Conservation (phyloP, 1,140 invertebrate species). For the Drosophila takahashii region DNA sequence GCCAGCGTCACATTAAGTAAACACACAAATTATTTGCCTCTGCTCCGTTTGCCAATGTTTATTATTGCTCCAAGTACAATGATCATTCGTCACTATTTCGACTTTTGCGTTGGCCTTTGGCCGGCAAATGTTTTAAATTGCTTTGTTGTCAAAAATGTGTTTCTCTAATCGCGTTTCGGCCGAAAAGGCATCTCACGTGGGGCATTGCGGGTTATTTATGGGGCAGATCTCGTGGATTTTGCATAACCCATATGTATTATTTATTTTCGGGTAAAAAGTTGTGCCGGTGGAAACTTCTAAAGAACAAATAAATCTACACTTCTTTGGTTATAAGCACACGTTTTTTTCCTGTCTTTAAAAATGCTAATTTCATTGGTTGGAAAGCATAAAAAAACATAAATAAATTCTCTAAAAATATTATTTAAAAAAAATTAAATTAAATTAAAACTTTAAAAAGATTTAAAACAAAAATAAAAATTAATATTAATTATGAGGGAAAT, state of each 20-base stretch:
- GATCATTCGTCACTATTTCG: conserved; percentile 52
- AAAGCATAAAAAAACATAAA: too few species aligned
- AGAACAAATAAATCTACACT: background rate
- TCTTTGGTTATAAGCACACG: background rate
- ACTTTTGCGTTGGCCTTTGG: conserved; percentile 17
- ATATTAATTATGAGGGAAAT: too few species aligned
- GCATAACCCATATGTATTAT: conserved; percentile 31
- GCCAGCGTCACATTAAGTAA: conserved; percentile 53
- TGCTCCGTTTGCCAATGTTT: conserved; percentile 27
- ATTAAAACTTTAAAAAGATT: too few species aligned
- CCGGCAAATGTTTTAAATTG: conserved; percentile 44
- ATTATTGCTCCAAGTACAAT: conserved; percentile 47
- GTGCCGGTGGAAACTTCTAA: background rate
- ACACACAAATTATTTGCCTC: conserved; percentile 51
- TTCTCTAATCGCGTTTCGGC: conserved; percentile 18
- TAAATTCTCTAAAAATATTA: too few species aligned
- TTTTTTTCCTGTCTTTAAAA: too few species aligned
- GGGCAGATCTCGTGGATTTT: conserved; percentile 27
- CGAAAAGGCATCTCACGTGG: conserved; percentile 32
- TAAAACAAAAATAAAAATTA: too few species aligned
- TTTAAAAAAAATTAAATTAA: too few species aligned
- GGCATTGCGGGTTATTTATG: conserved; percentile 21
- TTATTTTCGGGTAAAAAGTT: conserved; percentile 2
- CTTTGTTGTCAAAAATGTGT: conserved; percentile 43
- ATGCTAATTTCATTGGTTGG: too few species aligned